A percentile compares a stretch with the other conserved stretches of the same genome.
phyloP scores from a whole-genome alignment of 1,140 invertebrate species.

The Diorhabda elongata region DNA sequence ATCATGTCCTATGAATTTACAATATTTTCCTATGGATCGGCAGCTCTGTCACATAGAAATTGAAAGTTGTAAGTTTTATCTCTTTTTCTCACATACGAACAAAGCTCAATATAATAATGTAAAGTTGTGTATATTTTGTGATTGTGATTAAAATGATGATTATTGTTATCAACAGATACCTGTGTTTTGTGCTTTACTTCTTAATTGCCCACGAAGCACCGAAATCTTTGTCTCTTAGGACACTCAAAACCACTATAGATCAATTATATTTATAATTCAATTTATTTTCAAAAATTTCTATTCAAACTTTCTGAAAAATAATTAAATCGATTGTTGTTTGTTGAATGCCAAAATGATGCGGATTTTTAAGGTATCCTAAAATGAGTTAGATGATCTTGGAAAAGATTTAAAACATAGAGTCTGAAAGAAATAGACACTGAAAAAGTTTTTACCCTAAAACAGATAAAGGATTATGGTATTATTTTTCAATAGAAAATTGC shows the following conservation, averaged over 20 bases:
- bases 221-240: not conserved
- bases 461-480: no score
- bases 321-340: no score
- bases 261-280: no score
- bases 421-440: no score
- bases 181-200: slow-evolving; percentile 42
- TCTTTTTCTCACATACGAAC: slow-evolving; percentile 11
- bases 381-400: no score
- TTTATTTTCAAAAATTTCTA: no score
- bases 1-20: slow-evolving; percentile 95
- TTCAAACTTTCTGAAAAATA: no score
- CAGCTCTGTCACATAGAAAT: slow-evolving; percentile 96
- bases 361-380: no score
- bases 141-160: not conserved
- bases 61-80: slow-evolving; percentile 90
- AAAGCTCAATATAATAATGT: not conserved
- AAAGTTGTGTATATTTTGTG: slow-evolving; percentile 11
- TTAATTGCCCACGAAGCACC: slow-evolving; percentile 18
- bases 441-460: no score
- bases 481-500: no score
- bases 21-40: slow-evolving; percentile 96
- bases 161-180: slow-evolving; percentile 41
- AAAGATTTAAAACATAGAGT: no score
- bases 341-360: no score
- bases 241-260: slow-evolving; percentile 1